Conservation (phyloP, 2,888 invertebrate genomes). For the Callyntrura guangdongensis region DNA sequence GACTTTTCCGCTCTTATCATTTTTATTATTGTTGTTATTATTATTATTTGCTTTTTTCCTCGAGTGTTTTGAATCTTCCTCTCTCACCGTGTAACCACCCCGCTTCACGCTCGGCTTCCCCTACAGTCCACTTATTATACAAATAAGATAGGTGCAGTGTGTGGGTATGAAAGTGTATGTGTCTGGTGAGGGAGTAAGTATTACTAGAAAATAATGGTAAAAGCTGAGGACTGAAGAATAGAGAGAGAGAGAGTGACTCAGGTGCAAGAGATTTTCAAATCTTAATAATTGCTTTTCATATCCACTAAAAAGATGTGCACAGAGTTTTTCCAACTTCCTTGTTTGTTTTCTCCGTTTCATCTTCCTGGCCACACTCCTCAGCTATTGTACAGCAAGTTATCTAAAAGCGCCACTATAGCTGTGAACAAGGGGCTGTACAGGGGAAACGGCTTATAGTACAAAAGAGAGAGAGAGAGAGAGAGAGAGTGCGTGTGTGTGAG, state of each 20-base stretch:
- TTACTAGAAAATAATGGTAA: slow-evolving; percentile 60
- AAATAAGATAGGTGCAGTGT: background rate
- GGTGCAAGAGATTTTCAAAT: slow-evolving; percentile 80
- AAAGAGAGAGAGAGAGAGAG: background rate
- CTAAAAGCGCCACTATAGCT: too few species aligned
- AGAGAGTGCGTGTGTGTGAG: background rate
- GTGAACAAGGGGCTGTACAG: background rate
- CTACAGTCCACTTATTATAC: slow-evolving; percentile 5
- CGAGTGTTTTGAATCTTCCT: background rate
- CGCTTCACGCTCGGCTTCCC: background rate
- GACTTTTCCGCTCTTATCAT: slow-evolving; percentile 54
- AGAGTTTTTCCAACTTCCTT: slow-evolving; percentile 35
- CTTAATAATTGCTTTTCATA: slow-evolving; percentile 80
- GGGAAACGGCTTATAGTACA: background rate
- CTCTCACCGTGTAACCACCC: background rate
- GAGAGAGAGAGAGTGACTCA: slow-evolving; percentile 66
- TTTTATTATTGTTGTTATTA: background rate
- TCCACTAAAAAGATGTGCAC: slow-evolving; percentile 76
- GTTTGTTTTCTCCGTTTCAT: slow-evolving; percentile 42
- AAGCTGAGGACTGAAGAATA: slow-evolving; percentile 65
- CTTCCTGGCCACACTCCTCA: background rate
- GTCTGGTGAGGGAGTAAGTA: slow-evolving; percentile 62
- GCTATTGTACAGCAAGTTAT: background rate
- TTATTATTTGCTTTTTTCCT: slow-evolving; percentile 8
- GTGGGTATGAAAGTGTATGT: background rate